Base-by-base conservation (phyloP, 2,797 vertebrate species). In the Coreius guichenoti region DNA sequence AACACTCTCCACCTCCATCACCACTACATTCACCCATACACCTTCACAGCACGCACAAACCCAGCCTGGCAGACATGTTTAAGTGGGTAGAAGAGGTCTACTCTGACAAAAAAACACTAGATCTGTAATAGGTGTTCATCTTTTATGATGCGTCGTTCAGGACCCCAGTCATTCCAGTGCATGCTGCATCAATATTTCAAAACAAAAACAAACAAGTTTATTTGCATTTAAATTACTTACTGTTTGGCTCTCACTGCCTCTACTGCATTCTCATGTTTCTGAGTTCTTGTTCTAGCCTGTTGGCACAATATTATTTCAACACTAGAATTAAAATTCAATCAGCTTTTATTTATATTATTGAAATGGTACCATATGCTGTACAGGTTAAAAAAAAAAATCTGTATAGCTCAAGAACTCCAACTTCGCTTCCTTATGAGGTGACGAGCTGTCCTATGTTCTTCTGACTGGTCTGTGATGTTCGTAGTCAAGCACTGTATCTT, bases 171-270 rank as follows among this genome's bases (percentile, higher is more conserved):
- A 63, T 69, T 80, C 67, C 83, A 72, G 67, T 54, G 83, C 75
- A 80, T 80, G 76, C 67, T 73, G 39, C 68, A 72, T 84, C 51
- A 19, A 49, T 72, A 72, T 61, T 85, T 72, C 67, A 33, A 54
- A 26, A 49, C 31, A 33, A 4, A 4, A 7, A 31, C 43, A 51
- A 49, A 49, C 45, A 8, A 23, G 14, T 83, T n/a, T 65, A 26
- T 67, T 76, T 76, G 58, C 82, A 54, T 54, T 72, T 70, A 23
- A 70, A 69, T 26, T 19, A 49, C 45, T 63, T 47, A 33, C n/a
- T 54, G 45, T 11, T 31, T 77, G 43, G 17, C n/a, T 84, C 31
- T 75, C 82, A 65, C 82, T 83, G 63, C 74, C 82, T 84, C 21
- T 43, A 54, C 23, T 45, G 21, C 19, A n/a, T 80, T 85, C 26